Evolutionary conservation across 2,113 vertebrate species (phyloP).

Genomic region (Speoplatyrhinus poulsoni): DNA sequence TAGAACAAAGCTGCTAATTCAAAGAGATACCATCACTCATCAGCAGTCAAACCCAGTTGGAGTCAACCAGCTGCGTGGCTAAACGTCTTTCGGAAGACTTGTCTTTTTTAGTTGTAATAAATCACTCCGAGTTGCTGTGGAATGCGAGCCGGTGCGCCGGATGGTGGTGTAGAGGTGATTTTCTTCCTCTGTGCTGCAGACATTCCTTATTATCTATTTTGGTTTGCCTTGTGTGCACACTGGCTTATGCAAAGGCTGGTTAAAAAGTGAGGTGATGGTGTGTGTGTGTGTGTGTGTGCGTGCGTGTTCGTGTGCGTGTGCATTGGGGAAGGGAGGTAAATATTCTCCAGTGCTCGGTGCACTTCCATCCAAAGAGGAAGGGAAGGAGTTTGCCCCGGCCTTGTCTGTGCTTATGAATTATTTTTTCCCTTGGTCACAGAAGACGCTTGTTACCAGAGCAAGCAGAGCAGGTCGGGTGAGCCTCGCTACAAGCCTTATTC

Average conservation of each 20-base stretch:
- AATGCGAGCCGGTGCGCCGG: conserved; percentile 66
- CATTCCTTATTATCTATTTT: conserved; percentile 76
- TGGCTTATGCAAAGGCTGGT: conserved; percentile 53
- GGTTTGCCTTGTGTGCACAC: conserved; percentile 61
- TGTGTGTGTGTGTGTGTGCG: background rate
- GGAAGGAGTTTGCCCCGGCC: conserved; percentile 47
- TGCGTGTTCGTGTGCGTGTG: background rate
- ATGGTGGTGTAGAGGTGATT: conserved; percentile 71
- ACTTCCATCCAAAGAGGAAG: conserved; percentile 42
- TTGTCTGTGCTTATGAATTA: conserved; percentile 54
- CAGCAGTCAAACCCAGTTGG: conserved; percentile 75
- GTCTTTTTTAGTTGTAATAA: conserved; percentile 67
- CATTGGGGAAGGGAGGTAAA: conserved; percentile 24
- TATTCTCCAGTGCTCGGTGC: conserved; percentile 44
- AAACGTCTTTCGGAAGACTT: conserved; percentile 70
- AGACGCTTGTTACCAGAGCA: conserved; percentile 68
- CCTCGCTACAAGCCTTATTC: conserved; percentile 59
- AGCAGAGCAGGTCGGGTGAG: conserved; percentile 47
- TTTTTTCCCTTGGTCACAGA: conserved; percentile 46
- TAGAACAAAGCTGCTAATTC: conserved; percentile 75
- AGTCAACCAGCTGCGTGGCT: conserved; percentile 77
- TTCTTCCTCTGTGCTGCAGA: conserved; percentile 63
- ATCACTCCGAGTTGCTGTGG: conserved; percentile 72
- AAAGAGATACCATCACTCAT: conserved; percentile 79
- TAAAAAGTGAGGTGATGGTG: conserved; percentile 46